Base-by-base conservation (phyloP, 1,140 invertebrate genomes). In the Bombyx mandarina region DNA sequence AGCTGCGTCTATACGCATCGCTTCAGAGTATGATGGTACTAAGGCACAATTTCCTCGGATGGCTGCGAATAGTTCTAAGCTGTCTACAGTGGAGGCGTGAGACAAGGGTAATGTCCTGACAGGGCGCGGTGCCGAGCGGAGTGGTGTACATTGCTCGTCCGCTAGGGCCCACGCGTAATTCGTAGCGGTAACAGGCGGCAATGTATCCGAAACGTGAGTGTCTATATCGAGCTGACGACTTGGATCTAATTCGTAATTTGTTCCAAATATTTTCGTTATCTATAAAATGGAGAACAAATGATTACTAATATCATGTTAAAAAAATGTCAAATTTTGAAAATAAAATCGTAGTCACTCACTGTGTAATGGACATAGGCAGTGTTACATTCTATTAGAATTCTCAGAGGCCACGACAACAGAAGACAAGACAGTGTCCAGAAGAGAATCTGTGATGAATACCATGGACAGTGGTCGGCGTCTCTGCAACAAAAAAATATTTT, bases 361-460 rank as follows among this genome's bases (percentile, higher is more conserved):
- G 91, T 91, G 79, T 94, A 96, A 79, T 96, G 93, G 43, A 94
- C 92, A 72, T 96, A 93, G 35, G 94, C 94, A 8, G 95, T 96
- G 77, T 96, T 95, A 85, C 93, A 95, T 74, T 96, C 94, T 62
- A 96, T 93, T 43, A 96, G 88, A 54, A 96, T 91, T 48, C 95
- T 86, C 51, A 96, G 88, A 35, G 95, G 95, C 96, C 95, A 97
- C 8, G 94, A 95, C 3, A 96, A 89, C 18, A 96, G 86, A n/a
- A 95, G 83, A 62, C 92, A 90, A 52, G 92, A 95, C 8, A 91
- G 88, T 10, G 92, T 88, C 93, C 95, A 96, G 85, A 95, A 96
- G 47, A 92, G 90, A 53, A 90, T 82, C 57, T 90, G 90, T 57
- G 90, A 91, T 67, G 91, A 83, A 84, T 91, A 78, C 90, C 91